Evolutionary conservation across 2,113 vertebrate species (phyloP), one percentile per base, ranked within the genome.

Genomic region (Gambusia holbrooki): DNA sequence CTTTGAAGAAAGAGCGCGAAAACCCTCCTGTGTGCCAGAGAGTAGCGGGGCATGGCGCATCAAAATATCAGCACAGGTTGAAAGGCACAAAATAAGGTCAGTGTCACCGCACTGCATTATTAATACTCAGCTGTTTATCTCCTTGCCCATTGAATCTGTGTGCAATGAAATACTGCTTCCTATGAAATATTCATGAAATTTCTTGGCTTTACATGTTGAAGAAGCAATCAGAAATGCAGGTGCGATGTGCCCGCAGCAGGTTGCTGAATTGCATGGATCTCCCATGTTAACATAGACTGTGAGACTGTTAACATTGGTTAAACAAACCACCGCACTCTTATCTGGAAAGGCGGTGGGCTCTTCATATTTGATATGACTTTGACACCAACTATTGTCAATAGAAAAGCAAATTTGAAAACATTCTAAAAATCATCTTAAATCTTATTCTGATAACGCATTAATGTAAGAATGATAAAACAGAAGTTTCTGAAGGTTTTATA

Each of bases 81-180:
- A 94, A 95, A 94, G 93, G 93, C 90, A 87, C 90, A 93, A 94
- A 94, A 93, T 94, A 95, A 95, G 94, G 94, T 95, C 94, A 95
- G 93, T 93, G 92, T 94, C 93, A 93, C 93, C 87, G 79, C 85
- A 80, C 82, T 94, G 92, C 93, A 95, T 95, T 94, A 94, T 95
- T 95, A 91, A 95, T 94, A 91, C 45, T 72, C 76, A 65, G 87
- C 92, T 93, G 94, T 94, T 94, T 94, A 94, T 91, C 90, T 92
- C 90, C 85, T 91, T 91, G 88, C 86, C 93, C 91, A 87, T 89
- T 88, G 86, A 93, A 93, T 90, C 89, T 86, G 84, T 84, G 80
- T 82, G 62, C 83, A 92, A 90, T 74, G 82, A 91, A 91, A 92
- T 83, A 84, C 82, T 84, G 83, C 86, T 88, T 90, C 65, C 80